These are phyloP conservation scores for Pelodiscus sinensis DNA, from an alignment of 2,113 vertebrate species.

Conservation along the genomic window DNA sequence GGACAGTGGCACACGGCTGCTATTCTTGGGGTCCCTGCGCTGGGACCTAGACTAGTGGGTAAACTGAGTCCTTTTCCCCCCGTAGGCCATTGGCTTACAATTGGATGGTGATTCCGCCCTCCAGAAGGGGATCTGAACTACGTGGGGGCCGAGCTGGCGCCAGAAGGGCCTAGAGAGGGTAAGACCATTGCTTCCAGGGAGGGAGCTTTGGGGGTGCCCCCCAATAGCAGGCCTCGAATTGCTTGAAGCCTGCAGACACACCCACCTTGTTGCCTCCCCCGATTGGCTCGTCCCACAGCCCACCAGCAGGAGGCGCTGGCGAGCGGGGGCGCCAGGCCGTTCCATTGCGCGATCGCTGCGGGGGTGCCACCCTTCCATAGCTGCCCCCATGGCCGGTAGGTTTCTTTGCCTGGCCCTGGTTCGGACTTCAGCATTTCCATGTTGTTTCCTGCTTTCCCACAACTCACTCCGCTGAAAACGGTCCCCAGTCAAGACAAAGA, in stretches of 20 bases:
- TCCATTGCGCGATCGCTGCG: background rate
- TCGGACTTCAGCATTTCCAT: background rate
- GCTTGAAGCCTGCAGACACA: background rate
- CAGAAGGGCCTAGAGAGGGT: background rate
- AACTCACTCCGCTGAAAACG: constrained; percentile 45
- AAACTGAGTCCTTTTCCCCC: too few relatives aligned
- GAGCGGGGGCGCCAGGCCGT: too few relatives aligned
- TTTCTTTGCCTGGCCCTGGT: background rate
- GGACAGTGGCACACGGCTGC: too few relatives aligned
- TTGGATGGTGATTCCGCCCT: too few relatives aligned
- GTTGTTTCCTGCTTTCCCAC: background rate
- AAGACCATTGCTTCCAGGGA: background rate
- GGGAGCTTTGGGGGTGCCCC: background rate
- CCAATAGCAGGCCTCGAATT: background rate
- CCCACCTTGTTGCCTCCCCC: too few relatives aligned
- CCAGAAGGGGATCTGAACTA: background rate
- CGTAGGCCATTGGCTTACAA: too few relatives aligned
- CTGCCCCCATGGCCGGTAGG: background rate
- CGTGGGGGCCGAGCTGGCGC: background rate
- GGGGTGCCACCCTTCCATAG: too few relatives aligned
- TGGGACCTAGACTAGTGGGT: too few relatives aligned
- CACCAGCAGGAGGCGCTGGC: background rate
- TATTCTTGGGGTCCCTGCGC: too few relatives aligned
- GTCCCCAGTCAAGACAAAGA: constrained; percentile 4
- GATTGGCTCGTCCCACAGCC: too few relatives aligned